A percentile compares a stretch with the other conserved stretches of the same genome.
phyloP scores from a whole-genome alignment of 2,797 vertebrate species.

The Pantherophis alleghaniensis region DNA sequence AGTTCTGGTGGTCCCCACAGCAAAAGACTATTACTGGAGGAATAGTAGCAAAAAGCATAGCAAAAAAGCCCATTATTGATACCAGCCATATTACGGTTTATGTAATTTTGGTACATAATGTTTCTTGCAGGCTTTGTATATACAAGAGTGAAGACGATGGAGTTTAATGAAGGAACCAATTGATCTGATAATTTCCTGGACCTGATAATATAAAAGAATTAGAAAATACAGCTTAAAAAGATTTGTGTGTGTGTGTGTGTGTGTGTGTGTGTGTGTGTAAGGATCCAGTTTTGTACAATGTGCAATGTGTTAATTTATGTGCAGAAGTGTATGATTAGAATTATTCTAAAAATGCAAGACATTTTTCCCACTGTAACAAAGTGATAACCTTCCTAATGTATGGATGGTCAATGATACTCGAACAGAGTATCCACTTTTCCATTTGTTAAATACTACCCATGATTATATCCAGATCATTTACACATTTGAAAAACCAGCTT shows the following conservation, averaged over 20 bases:
- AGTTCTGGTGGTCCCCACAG: not conserved
- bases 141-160: not conserved
- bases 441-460: not conserved
- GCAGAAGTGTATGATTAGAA: not conserved
- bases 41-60: not conserved
- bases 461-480: not conserved
- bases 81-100: not conserved
- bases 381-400: not conserved
- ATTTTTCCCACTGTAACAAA: not conserved
- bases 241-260: not conserved
- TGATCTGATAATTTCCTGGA: not conserved
- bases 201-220: not conserved
- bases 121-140: not conserved
- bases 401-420: not conserved
- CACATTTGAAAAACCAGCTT: not conserved
- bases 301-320: not conserved
- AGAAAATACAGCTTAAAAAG: not conserved
- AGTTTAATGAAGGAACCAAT: not conserved
- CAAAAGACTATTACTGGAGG: not conserved
- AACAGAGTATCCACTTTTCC: not conserved
- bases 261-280: not conserved
- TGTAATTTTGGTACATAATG: not conserved
- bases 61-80: not conserved
- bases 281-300: not conserved
- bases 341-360: not conserved